phyloP scores from a whole-genome alignment of 2,113 vertebrate genomes.

The Pseudopipra pipra region DNA sequence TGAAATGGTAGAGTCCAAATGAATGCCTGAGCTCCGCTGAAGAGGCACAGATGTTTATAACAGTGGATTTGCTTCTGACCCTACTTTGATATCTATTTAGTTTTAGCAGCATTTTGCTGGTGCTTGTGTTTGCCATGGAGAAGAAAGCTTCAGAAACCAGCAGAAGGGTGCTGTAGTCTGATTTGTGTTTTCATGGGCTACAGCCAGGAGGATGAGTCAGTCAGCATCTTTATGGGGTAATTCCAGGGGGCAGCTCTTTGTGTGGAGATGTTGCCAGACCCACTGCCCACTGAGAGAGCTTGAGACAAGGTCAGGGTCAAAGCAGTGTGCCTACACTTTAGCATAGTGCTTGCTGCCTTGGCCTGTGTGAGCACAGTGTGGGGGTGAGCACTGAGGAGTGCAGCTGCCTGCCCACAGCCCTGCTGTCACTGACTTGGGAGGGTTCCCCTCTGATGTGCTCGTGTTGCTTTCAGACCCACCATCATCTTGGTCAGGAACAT shows the following conservation, averaged over 20 bases:
- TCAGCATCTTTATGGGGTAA: not conserved
- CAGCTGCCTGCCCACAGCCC: not conserved
- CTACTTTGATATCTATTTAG: not conserved
- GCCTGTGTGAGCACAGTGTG: rapidly evolving
- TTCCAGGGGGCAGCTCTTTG: not conserved
- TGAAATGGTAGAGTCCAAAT: not conserved
- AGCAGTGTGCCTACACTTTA: not conserved
- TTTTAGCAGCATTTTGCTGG: not conserved
- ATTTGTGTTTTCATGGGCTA: not conserved
- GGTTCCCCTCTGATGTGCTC: not conserved
- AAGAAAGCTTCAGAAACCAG: not conserved
- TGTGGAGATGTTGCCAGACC: not conserved
- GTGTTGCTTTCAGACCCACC: not conserved
- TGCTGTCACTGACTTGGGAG: not conserved
- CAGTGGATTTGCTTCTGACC: not conserved
- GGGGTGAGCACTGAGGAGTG: not conserved
- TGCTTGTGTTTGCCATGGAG: not conserved
- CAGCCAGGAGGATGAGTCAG: not conserved
- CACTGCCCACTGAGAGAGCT: not conserved
- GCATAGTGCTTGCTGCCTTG: not conserved
- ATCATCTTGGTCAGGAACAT: rapidly evolving
- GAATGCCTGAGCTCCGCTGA: not conserved
- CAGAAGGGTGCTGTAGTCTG: not conserved
- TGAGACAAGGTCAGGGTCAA: not conserved
- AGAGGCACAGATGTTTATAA: not conserved